These are phyloP conservation scores for Pristionchus mayeri DNA, from an alignment of 2,888 invertebrate species.

Conservation along the genomic window DNA sequence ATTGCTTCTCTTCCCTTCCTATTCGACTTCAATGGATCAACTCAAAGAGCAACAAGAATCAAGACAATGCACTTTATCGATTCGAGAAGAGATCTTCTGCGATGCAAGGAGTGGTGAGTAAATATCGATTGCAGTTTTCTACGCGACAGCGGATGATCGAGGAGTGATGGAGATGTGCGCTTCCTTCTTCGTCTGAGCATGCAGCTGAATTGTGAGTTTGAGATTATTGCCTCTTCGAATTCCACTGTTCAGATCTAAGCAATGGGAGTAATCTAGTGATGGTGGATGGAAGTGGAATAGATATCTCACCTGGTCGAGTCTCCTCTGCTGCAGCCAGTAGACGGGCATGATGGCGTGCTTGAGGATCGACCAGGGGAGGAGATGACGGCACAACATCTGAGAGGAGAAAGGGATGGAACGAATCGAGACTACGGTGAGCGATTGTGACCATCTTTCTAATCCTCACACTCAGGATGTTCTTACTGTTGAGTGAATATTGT, in stretches of 20 bases:
- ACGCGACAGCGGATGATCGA: slow-evolving; percentile 5
- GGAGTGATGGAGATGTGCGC: not conserved
- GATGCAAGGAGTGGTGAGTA: too few species aligned
- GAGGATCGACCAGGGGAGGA: slow-evolving; percentile 73
- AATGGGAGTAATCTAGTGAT: not conserved
- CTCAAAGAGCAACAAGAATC: too few species aligned
- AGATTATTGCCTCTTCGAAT: slow-evolving; percentile 8
- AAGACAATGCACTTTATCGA: not conserved
- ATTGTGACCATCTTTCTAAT: too few species aligned
- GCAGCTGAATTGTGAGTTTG: not conserved
- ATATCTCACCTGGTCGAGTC: slow-evolving; percentile 56
- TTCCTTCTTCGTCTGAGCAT: slow-evolving; percentile 37
- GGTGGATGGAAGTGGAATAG: not conserved
- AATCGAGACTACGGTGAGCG: not conserved
- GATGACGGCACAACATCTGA: slow-evolving; percentile 70
- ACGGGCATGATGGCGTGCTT: slow-evolving; percentile 75
- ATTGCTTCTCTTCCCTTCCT: too few species aligned
- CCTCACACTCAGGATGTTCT: not conserved
- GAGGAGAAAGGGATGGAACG: slow-evolving; percentile 1
- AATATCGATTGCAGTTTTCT: not conserved
- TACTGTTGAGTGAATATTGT: not conserved
- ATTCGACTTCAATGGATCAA: too few species aligned
- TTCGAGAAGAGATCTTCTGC: not conserved
- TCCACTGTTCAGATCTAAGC: not conserved
- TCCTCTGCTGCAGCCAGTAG: slow-evolving; percentile 69